Base-by-base conservation (phyloP, 2,113 vertebrate genomes). In the Cephalopterus ornatus region DNA sequence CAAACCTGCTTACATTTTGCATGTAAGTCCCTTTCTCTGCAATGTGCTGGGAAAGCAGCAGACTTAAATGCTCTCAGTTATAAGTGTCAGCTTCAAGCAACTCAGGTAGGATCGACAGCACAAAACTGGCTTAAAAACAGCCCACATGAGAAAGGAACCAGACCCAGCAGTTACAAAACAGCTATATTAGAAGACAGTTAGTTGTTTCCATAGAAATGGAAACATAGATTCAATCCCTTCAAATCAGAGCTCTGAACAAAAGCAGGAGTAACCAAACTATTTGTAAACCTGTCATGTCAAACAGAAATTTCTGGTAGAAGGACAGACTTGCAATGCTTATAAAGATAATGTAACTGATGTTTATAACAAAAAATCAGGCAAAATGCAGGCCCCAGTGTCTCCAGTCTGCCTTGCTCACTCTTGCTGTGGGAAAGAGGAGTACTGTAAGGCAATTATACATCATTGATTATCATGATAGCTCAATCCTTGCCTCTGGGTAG, bases 171-270 rank as follows among this genome's bases (percentile, higher is more conserved):
- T 44, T 89, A 92, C 39, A 93, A 75, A 92, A 42, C 95, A 95
- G 76, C 91, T 93, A 81, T 84, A 85, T 89, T 93, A 95, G 91
- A 93, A 92, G 68, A 84, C 10, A 19, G 59, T 91, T 91, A 92
- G 73, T 84, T 72, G 96, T 96, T 97, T 93, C 94, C 95, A 97
- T 96, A 96, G 95, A 95, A 97, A 97, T 95, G 61, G 89, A 91
- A 93, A 92, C 68, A 93, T 20, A 91, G 80, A 94, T 63, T 75
- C 33, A 72, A 6, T 78, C 33, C 52, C 68, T 85, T 87, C 76
- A 89, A 67, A 83, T 74, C 71, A 80, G 53, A 80, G 68, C 33
- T 94, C 75, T 20, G 63, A 93, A 92, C 0, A 5, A 86, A 86
- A 81, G 70, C 76, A 63, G 26, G 49, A 89, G 65, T 76, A 95